Evolutionary conservation across 2,113 vertebrate genomes (phyloP).

Genomic region (Anguilla rostrata): DNA sequence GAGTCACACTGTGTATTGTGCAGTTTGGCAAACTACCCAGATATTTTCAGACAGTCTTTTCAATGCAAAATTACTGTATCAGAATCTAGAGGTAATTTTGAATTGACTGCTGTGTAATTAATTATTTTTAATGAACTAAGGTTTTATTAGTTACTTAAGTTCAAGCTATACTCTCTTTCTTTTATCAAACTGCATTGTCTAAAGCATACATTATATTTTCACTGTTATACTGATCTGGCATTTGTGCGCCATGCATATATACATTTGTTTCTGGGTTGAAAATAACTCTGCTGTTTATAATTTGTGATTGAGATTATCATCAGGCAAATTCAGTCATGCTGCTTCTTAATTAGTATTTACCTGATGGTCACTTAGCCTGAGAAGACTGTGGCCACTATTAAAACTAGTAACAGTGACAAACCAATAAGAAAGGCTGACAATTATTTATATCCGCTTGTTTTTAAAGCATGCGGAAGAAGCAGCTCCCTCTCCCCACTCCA

Average conservation of each 20-base stretch:
- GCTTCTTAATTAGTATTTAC: neutral
- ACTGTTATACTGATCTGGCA: neutral
- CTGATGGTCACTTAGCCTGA: neutral
- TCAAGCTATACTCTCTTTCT: too few relatives aligned
- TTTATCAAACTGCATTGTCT: too few relatives aligned
- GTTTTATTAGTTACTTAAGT: too few relatives aligned
- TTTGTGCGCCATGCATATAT: neutral
- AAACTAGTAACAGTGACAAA: neutral
- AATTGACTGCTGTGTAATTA: too few relatives aligned
- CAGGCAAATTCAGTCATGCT: neutral
- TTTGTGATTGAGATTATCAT: neutral
- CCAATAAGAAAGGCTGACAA: neutral
- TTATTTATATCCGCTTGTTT: neutral
- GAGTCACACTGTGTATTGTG: neutral
- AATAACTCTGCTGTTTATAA: neutral
- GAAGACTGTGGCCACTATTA: neutral
- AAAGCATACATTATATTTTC: too few relatives aligned
- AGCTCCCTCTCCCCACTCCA: too few relatives aligned
- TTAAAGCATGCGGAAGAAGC: constrained; percentile 6
- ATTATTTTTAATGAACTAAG: too few relatives aligned
- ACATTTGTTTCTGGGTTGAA: neutral
- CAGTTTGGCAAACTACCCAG: neutral
- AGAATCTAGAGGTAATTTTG: too few relatives aligned
- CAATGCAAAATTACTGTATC: neutral
- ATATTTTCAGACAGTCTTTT: neutral